Evolutionary conservation across 2,888 invertebrate species (phyloP).

Genomic region (Ochropleura plecta): DNA sequence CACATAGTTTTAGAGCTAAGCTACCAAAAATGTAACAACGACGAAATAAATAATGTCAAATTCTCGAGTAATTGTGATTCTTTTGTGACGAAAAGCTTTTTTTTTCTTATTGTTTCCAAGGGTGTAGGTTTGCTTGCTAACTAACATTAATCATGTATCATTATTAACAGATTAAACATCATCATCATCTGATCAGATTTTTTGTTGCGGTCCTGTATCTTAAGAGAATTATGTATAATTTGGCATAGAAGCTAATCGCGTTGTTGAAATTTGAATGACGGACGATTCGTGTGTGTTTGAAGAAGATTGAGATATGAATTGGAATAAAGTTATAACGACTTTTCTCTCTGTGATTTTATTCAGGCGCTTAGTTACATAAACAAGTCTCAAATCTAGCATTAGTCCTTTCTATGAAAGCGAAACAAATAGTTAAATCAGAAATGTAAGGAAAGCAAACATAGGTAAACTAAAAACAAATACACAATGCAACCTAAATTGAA

Average conservation of each 20-base stretch:
- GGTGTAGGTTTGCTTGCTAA: conserved; percentile 73
- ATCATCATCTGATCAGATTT: conserved; percentile 73
- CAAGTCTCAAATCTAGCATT: neutral
- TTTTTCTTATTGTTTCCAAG: conserved; percentile 62
- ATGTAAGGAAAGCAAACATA: neutral
- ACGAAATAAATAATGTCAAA: conserved; percentile 66
- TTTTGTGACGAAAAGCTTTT: conserved; percentile 71
- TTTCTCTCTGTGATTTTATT: conserved; percentile 57
- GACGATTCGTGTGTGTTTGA: conserved; percentile 31
- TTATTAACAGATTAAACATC: conserved; percentile 78
- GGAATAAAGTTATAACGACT: conserved; percentile 51
- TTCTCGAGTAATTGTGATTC: conserved; percentile 62
- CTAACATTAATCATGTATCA: conserved; percentile 75
- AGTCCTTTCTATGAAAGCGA: neutral
- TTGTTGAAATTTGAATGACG: conserved; percentile 31
- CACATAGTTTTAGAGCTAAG: conserved; percentile 71
- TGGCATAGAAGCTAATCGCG: conserved; percentile 22
- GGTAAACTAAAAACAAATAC: conserved; percentile 20
- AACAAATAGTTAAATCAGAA: neutral
- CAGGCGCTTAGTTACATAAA: conserved; percentile 1
- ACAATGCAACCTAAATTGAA: conserved; percentile 20
- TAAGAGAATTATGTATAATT: conserved; percentile 27
- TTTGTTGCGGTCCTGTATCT: conserved; percentile 72
- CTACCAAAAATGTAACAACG: conserved; percentile 71
- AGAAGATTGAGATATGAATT: conserved; percentile 16